These are phyloP conservation scores for Drosophila emarginata DNA, from an alignment of 2,888 invertebrate genomes.

Conservation along the genomic window DNA sequence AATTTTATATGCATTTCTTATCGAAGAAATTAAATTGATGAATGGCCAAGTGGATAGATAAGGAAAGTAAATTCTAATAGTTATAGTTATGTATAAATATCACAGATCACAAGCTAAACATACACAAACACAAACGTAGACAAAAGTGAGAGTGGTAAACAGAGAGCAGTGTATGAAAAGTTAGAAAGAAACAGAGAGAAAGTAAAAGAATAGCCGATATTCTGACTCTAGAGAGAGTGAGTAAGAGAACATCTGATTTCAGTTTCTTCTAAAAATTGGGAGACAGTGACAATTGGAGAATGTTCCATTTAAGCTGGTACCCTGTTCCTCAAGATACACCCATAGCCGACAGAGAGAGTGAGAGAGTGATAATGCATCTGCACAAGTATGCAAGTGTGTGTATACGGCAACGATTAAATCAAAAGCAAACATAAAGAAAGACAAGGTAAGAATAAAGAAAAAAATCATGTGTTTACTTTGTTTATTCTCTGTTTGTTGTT, in stretches of 20 bases:
- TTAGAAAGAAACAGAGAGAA: not conserved
- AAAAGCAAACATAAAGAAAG: constrained; percentile 16
- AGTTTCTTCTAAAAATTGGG: no score
- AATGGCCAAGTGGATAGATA: not conserved
- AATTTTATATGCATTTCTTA: not conserved
- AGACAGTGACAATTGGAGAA: no score
- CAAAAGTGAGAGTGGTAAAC: constrained; percentile 3
- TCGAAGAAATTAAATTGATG: not conserved
- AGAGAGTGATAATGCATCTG: no score
- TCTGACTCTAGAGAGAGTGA: not conserved
- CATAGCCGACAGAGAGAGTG: no score
- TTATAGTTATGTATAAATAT: constrained; percentile 48
- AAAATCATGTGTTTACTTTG: constrained; percentile 4
- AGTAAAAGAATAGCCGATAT: not conserved
- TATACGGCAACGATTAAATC: constrained; percentile 32
- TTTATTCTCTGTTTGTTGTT: constrained; percentile 33
- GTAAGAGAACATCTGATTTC: not conserved
- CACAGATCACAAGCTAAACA: constrained; percentile 66
- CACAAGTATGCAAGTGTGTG: not conserved
- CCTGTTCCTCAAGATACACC: not conserved
- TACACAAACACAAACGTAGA: constrained; percentile 21
- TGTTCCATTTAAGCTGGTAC: no score
- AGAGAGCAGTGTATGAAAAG: not conserved
- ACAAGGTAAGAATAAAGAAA: constrained; percentile 28
- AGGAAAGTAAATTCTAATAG: constrained; percentile 36